phyloP scores from a whole-genome alignment of 2,888 invertebrate species.

The Dermolepida albohirtum region DNA sequence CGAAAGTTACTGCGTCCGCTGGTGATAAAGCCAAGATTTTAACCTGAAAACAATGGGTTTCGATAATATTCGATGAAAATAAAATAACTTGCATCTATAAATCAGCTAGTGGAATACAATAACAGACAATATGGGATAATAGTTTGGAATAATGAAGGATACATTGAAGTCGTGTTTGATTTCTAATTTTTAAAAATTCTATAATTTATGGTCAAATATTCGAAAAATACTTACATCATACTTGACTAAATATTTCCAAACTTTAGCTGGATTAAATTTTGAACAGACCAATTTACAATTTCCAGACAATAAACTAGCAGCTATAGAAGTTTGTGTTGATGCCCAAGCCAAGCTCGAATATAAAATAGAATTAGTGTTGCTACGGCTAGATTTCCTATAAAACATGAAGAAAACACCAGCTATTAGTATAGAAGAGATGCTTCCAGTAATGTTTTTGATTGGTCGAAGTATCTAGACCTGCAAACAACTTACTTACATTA shows the following conservation, averaged over 20 bases:
- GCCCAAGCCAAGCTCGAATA: conserved; percentile 15
- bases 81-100: too few relatives aligned
- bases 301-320: neutral
- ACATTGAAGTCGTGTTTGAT: too few relatives aligned
- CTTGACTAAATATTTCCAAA: conserved; percentile 28
- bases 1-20: conserved; percentile 1
- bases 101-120: too few relatives aligned
- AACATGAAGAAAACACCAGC: too few relatives aligned
- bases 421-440: neutral
- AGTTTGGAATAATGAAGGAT: too few relatives aligned
- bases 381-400: neutral
- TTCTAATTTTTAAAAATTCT: too few relatives aligned
- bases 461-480: neutral
- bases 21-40: conserved; percentile 14
- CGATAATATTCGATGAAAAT: too few relatives aligned
- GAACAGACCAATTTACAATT: conserved; percentile 13
- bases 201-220: neutral
- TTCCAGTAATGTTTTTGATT: neutral
- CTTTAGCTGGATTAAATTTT: conserved; percentile 15
- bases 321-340: conserved; percentile 2
- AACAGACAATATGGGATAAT: too few relatives aligned
- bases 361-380: neutral
- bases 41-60: neutral
- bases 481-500: conserved; percentile 2
- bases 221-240: conserved; percentile 16